A percentile compares a stretch with the other conserved stretches of the same genome.
phyloP scores from a whole-genome alignment of 2,113 vertebrate species.

The Urocynchramus pylzowi region DNA sequence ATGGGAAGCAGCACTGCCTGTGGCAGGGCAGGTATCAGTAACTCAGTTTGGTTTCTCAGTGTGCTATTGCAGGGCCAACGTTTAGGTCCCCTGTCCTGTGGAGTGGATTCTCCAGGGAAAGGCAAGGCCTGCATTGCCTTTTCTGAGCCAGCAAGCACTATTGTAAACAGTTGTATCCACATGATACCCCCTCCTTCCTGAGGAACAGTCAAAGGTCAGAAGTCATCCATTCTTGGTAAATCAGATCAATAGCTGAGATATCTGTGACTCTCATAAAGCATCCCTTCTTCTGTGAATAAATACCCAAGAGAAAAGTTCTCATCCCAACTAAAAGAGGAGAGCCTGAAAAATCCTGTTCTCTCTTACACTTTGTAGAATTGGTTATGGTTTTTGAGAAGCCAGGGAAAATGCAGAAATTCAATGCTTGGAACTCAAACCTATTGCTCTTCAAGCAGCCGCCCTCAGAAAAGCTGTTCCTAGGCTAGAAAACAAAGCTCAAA shows the following conservation, averaged over 20 bases:
- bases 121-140: neutral
- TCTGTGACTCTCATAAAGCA: neutral
- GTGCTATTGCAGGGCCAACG: rapidly evolving
- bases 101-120: neutral
- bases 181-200: neutral
- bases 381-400: neutral
- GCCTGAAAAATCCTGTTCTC: neutral
- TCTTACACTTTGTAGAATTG: neutral
- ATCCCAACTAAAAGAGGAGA: neutral
- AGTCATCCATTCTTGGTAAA: neutral
- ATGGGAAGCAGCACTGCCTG: rapidly evolving
- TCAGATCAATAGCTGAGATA: neutral
- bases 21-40: neutral
- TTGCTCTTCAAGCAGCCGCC: neutral
- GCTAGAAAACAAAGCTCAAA: neutral
- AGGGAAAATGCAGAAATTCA: neutral
- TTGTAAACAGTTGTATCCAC: neutral
- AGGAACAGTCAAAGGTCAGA: neutral
- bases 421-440: neutral
- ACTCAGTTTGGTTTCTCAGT: neutral
- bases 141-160: neutral
- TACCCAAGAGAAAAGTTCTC: neutral
- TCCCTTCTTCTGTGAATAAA: neutral
- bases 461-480: neutral
- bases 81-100: neutral